Base-by-base conservation (phyloP, 2,797 vertebrate species). In the Chelmon rostratus region DNA sequence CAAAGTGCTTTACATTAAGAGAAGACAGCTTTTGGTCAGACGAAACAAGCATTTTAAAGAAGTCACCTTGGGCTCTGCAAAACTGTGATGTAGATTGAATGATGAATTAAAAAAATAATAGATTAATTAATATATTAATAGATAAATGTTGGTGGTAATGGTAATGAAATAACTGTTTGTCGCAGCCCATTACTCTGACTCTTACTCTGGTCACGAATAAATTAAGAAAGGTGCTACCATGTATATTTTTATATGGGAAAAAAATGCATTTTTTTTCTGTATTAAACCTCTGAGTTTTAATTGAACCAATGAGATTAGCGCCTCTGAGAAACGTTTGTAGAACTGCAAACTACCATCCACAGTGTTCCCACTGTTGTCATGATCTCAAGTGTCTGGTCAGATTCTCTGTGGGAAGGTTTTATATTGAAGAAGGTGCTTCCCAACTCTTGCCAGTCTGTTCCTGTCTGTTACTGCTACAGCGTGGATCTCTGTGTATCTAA, bases 1-100 rank as follows among this genome's bases (percentile, higher is more conserved):
- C 31, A 62, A 82, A 78, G 68, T 82, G 67, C 79, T 78, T 68
- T 65, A 38, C 57, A 67, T 66, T 13, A 33, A 23, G 13, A 54
- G 23, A 46, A 49, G 2, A 52, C 16, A 38, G 44, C 15, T 69
- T 69, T 19, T 65, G 31, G 25, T 38, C 4, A 5, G 23, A 76
- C 18, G 33, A n/a, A 61, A 46, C 6, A n/a, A 21, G 6, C 8
- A 7, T 35, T 23, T n/a, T 38, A 50, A 52, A 18, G 11, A 71
- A 28, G 11, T 28, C 47, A 52, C 35, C 12, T 31, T 21, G 7
- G 9, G 8, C 12, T 38, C 33, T 71, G 16, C 8, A 25, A 49
- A 38, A 42, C 9, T 31, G 25, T 21, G 47, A 49, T 13, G 15
- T 13, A 44, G 46, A 38, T 47, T 47, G 6, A n/a, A 8, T 23